Evolutionary conservation across 2,113 vertebrate genomes (phyloP).

Genomic region (Lichenostomus cassidix): DNA sequence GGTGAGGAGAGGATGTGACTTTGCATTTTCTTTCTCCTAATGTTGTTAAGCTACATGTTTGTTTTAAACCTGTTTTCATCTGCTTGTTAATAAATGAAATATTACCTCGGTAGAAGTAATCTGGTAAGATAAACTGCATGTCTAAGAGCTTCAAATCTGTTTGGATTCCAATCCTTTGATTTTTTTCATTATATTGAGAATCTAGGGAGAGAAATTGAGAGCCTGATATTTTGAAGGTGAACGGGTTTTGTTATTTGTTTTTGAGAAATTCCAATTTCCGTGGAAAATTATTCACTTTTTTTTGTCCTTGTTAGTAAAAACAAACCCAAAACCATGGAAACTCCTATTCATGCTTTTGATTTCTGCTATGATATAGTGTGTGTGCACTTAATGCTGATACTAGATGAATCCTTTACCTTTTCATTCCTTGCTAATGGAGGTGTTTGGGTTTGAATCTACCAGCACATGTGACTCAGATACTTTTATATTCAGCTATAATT

Average conservation of each 20-base stretch:
- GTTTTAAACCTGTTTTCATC: background rate
- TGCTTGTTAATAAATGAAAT: background rate
- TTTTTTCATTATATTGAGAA: background rate
- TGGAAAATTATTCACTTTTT: rapidly evolving
- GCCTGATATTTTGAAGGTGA: background rate
- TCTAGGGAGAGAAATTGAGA: background rate
- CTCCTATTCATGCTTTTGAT: background rate
- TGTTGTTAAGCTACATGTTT: background rate
- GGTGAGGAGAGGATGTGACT: slow-evolving; percentile 70
- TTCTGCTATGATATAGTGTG: background rate
- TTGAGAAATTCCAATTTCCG: rapidly evolving
- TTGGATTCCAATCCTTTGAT: background rate
- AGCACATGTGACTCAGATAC: rapidly evolving
- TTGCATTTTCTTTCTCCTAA: background rate
- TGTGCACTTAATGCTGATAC: background rate
- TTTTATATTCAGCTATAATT: background rate
- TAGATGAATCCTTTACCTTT: background rate
- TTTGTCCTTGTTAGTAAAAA: background rate
- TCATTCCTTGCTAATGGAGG: background rate
- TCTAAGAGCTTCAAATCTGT: background rate
- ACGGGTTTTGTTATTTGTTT: background rate
- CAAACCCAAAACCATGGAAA: background rate
- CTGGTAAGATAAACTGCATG: background rate
- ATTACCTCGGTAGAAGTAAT: background rate
- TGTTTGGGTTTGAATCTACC: background rate